Conservation (phyloP, 2,797 vertebrate genomes). For the Sparidentex hasta region DNA sequence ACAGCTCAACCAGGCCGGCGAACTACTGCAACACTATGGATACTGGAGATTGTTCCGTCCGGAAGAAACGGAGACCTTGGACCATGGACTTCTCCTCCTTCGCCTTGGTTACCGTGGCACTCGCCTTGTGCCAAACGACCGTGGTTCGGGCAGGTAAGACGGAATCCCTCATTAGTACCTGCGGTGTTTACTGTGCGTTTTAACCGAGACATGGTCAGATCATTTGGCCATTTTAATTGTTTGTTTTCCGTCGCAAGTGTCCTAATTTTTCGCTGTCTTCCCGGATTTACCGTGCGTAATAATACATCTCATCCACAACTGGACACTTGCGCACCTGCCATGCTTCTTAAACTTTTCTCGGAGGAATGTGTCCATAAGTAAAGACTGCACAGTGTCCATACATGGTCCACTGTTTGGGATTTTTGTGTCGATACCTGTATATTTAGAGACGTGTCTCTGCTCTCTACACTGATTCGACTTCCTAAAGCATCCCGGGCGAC, state of each 20-base stretch:
- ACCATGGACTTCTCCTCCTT: conserved; percentile 79
- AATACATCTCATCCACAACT: conserved; percentile 8
- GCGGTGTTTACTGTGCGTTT: background rate
- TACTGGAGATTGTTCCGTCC: conserved; percentile 80
- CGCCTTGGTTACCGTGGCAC: conserved; percentile 76
- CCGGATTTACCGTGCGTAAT: conserved; percentile 20
- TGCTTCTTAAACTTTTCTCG: conserved; percentile 15
- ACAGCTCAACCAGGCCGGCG: conserved; percentile 67
- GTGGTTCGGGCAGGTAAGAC: conserved; percentile 84
- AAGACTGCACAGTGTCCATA: background rate
- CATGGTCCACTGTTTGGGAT: background rate
- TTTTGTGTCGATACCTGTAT: background rate
- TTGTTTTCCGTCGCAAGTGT: background rate
- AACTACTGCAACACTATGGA: conserved; percentile 83
- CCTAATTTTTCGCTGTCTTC: background rate
- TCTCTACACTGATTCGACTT: conserved; percentile 6
- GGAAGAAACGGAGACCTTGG: conserved; percentile 87
- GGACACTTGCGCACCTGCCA: conserved; percentile 52
- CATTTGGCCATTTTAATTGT: accelerated
- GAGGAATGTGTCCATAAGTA: background rate
- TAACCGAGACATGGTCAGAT: accelerated
- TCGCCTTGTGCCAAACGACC: conserved; percentile 78
- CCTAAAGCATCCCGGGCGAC: background rate
- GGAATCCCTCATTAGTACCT: background rate
- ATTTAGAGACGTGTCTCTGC: background rate